Conservation (phyloP, 2,113 vertebrate genomes). For the Chaetura pelagica region DNA sequence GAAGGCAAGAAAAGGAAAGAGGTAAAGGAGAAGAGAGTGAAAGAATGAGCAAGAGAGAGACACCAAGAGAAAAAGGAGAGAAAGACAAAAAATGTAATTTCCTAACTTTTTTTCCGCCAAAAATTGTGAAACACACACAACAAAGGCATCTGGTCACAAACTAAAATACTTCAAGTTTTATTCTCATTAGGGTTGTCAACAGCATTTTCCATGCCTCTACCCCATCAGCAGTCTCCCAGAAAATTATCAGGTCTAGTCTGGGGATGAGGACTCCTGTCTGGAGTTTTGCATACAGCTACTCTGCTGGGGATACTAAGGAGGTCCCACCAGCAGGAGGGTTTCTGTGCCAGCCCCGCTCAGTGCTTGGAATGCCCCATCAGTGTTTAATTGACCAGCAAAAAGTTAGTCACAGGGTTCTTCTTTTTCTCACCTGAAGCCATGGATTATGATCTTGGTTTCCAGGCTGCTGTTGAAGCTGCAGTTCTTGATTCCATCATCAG, state of each 20-base stretch:
- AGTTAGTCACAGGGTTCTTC: neutral
- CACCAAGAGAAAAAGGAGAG: too few relatives aligned
- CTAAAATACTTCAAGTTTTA: neutral
- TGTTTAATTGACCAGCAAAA: neutral
- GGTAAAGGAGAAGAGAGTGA: neutral
- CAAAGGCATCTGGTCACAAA: neutral
- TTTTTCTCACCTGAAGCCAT: slow-evolving; percentile 91
- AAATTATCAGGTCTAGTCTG: neutral
- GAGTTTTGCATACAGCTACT: neutral
- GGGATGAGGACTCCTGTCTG: neutral
- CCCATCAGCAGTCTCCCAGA: neutral
- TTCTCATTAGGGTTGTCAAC: neutral
- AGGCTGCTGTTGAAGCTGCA: slow-evolving; percentile 81
- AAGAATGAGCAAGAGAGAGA: neutral
- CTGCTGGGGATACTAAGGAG: neutral
- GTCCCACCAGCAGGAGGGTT: neutral
- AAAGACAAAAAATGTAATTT: neutral
- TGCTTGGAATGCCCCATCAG: neutral
- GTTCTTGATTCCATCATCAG: slow-evolving; percentile 58
- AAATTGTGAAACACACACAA: neutral
- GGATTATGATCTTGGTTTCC: slow-evolving; percentile 90
- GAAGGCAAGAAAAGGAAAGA: neutral
- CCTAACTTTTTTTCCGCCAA: neutral
- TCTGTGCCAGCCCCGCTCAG: neutral
- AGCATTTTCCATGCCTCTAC: neutral